Base-by-base conservation (phyloP, 1,140 invertebrate species). In the Anoplophora glabripennis region DNA sequence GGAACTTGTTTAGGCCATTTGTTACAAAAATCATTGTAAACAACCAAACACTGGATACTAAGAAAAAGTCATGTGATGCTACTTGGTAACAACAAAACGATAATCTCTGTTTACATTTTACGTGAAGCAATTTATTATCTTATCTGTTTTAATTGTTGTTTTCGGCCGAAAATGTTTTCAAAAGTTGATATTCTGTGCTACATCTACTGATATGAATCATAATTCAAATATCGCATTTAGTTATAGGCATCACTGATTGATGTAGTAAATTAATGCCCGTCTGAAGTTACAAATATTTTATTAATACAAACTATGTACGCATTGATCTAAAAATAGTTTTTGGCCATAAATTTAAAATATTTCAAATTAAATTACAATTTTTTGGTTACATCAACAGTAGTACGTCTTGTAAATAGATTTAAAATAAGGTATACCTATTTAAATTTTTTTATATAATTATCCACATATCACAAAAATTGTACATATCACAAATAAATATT, bases 1-100 rank as follows among this genome's bases (percentile, higher is more conserved):
- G 70, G 68, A 72, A 69, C 68, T 65, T 67, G 61, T 69, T 69
- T 72, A 72, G 70, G 70, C 70, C 70, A 72, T 72, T 69, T 59
- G 61, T 69, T 63, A 52, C 49, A 57, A 57, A 52, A 56, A 64
- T 64, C 52, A 57, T 55, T 48, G 53, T 36, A 65, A 62, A 54
- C 54, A 66, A 62, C 54, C 61, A 53, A 51, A 21, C 17, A 41
- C n/a, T 12, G 40, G n/a, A 41, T 28, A 28, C 38, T 28, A 28
- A 34, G 37, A 57, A 46, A 47, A 45, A 36, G 63, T 65, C 56
- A 65, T 65, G 64, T 65, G 64, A 65, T 65, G 64, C 64, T 60
- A 51, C 49, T 44, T 4, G 21, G 21, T 34, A 46, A 59, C 48
- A 17, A 37, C 18, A 14, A 28, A 18, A 40, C 49, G 3, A 5